Evolutionary conservation across 1,140 invertebrate genomes (phyloP).

Genomic region (Ceratitis capitata): DNA sequence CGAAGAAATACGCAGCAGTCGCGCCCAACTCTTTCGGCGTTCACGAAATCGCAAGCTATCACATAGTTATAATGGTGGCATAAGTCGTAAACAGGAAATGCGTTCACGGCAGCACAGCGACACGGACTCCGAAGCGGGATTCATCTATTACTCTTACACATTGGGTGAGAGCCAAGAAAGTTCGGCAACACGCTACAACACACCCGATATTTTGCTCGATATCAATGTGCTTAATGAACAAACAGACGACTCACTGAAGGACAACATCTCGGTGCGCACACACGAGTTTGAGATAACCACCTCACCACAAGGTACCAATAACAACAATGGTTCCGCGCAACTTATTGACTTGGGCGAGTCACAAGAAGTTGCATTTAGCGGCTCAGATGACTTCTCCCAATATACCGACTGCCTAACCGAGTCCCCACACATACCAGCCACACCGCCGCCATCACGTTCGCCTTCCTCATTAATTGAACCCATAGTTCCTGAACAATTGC

Average conservation of each 20-base stretch:
- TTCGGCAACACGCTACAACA: constrained; percentile 49
- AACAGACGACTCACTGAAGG: background rate
- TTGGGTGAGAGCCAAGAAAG: constrained; percentile 42
- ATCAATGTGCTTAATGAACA: constrained; percentile 58
- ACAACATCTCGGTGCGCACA: background rate
- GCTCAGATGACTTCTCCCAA: constrained; percentile 55
- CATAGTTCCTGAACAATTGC: constrained; percentile 33
- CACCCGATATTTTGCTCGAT: constrained; percentile 62
- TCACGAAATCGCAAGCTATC: constrained; percentile 60
- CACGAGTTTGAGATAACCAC: background rate
- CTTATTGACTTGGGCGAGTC: constrained; percentile 55
- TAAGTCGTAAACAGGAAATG: constrained; percentile 52
- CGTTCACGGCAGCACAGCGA: constrained; percentile 58
- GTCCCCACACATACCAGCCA: constrained; percentile 55
- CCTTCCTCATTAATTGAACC: constrained; percentile 48
- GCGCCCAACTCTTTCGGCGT: constrained; percentile 53
- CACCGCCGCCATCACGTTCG: constrained; percentile 60
- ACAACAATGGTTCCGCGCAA: constrained; percentile 45
- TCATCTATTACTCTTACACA: constrained; percentile 44
- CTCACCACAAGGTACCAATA: background rate
- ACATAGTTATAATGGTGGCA: constrained; percentile 60
- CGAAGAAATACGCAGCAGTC: constrained; percentile 51
- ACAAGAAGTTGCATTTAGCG: constrained; percentile 29
- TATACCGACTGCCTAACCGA: constrained; percentile 57
- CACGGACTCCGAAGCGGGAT: constrained; percentile 52